phyloP scores from a whole-genome alignment of 2,113 vertebrate species.

The Sardina pilchardus region DNA sequence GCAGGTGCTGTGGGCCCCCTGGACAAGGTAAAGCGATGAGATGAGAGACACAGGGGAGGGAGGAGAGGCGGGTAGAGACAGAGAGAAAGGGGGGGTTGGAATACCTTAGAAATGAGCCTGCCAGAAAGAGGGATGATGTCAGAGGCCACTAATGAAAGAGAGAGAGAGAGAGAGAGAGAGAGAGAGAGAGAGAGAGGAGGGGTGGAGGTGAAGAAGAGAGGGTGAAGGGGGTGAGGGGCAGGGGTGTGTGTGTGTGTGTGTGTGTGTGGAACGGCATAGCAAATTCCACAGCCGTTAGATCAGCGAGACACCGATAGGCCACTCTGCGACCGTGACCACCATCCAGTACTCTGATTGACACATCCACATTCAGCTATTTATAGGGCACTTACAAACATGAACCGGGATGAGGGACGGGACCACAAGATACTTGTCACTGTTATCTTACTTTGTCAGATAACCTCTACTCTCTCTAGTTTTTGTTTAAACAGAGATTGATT shows the following conservation, averaged over 20 bases:
- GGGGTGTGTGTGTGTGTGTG: constrained; percentile 16
- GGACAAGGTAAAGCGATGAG: neutral
- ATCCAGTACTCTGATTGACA: constrained; percentile 41
- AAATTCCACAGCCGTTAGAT: constrained; percentile 51
- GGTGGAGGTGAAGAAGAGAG: neutral
- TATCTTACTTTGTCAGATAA: neutral
- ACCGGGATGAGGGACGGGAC: neutral
- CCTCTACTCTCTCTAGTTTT: neutral
- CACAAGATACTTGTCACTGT: neutral
- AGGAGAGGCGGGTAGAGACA: neutral
- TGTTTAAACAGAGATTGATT: neutral
- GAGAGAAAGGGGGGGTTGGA: constrained; percentile 25
- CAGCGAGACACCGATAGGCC: constrained; percentile 40
- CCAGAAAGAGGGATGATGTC: constrained; percentile 42
- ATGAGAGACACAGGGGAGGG: neutral
- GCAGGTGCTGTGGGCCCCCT: neutral
- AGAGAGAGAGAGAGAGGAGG: constrained; percentile 19
- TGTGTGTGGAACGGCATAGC: constrained; percentile 11
- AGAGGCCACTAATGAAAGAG: constrained; percentile 43
- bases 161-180: constrained; percentile 23
- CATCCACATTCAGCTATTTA: constrained; percentile 44
- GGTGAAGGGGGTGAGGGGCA: neutral
- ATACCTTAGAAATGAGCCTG: constrained; percentile 46
- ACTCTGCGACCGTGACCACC: constrained; percentile 16
- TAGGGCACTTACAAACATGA: constrained; percentile 33